A percentile compares a stretch with the other conserved stretches of the same genome.
Evolutionary conservation across 2,113 vertebrate genomes (phyloP).

Genomic region (Salvelinus alpinus): DNA sequence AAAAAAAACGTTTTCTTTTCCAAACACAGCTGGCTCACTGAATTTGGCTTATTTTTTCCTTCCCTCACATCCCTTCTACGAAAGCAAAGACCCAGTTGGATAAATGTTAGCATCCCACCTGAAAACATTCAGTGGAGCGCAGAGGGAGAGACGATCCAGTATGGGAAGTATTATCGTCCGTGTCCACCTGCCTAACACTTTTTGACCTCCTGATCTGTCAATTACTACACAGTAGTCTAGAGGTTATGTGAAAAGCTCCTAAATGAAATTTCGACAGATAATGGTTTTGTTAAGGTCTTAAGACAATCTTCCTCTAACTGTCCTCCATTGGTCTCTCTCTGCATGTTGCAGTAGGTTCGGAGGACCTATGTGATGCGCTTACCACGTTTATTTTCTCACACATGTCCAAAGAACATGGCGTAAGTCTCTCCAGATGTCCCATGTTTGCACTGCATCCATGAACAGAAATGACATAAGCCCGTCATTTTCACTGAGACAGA

Average conservation of each 20-base stretch:
- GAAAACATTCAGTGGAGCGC: not conserved
- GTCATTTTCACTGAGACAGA: conserved; percentile 27
- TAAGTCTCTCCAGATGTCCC: conserved; percentile 32
- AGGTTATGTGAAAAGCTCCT: no score
- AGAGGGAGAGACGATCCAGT: not conserved
- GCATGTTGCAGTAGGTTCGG: no score
- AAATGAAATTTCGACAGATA: no score
- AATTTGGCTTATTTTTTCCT: conserved; percentile 41
- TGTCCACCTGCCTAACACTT: not conserved
- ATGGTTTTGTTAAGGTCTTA: not conserved
- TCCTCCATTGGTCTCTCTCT: no score
- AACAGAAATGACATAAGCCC: conserved; percentile 38
- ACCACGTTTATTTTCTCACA: not conserved
- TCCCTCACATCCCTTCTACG: not conserved
- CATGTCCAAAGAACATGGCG: conserved; percentile 25
- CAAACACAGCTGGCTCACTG: conserved; percentile 80
- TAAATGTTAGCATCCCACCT: not conserved
- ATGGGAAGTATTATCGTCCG: no score
- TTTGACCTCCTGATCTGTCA: not conserved
- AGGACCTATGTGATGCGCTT: no score
- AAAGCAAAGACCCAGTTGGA: not conserved
- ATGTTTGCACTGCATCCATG: conserved; percentile 39
- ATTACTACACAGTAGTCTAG: no score
- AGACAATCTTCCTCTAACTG: no score
- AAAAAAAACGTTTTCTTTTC: conserved; percentile 76